A percentile compares a stretch with the other conserved stretches of the same genome.
phyloP scores from a whole-genome alignment of 2,113 vertebrate species.

The Halcyon senegalensis region DNA sequence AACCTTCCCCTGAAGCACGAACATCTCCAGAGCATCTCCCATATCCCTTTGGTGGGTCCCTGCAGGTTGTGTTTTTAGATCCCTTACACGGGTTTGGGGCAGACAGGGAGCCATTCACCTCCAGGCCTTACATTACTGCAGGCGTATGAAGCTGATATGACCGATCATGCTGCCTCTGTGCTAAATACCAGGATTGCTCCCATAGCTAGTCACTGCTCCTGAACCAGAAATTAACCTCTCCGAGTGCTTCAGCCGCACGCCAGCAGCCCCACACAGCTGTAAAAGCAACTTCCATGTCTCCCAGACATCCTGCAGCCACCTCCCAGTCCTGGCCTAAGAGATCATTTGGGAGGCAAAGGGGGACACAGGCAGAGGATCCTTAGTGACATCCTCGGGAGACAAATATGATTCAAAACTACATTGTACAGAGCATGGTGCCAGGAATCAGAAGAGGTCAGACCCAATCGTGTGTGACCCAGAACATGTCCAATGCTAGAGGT shows the following conservation, averaged over 20 bases:
- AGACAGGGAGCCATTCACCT: background rate
- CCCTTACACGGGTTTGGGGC: background rate
- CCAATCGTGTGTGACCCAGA: background rate
- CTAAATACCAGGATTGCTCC: background rate
- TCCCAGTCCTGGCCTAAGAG: background rate
- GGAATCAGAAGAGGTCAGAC: background rate
- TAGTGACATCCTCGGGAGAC: background rate
- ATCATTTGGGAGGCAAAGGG: background rate
- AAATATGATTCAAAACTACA: background rate
- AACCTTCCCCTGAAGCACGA: background rate
- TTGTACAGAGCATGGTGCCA: fast-evolving
- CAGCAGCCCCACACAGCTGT: background rate
- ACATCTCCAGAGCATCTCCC: constrained; percentile 1
- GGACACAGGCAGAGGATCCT: background rate
- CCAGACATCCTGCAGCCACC: background rate
- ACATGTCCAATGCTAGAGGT: fast-evolving
- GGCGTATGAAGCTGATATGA: background rate
- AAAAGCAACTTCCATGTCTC: background rate
- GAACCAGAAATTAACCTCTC: background rate
- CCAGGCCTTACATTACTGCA: background rate
- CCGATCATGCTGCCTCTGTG: background rate
- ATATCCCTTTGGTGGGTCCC: background rate
- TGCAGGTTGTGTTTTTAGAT: constrained; percentile 25
- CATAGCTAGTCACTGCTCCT: background rate
- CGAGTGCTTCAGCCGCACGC: background rate